phyloP scores from a whole-genome alignment of 2,888 invertebrate species.

The Caenorhabditis uteleia region DNA sequence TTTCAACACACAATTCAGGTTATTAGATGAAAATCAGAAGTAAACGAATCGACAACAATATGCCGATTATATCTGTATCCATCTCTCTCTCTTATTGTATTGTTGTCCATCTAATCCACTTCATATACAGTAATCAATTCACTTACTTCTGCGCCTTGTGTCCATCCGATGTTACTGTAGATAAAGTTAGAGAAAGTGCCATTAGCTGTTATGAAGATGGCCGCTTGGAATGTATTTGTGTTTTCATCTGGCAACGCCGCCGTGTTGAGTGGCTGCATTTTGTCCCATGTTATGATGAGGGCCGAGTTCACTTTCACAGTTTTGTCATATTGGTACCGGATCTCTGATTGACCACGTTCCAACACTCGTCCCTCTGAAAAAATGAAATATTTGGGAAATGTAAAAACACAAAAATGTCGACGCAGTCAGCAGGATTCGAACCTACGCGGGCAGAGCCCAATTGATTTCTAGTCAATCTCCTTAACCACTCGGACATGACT shows the following conservation, averaged over 20 bases:
- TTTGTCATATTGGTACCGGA: constrained; percentile 69
- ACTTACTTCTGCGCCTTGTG: constrained; percentile 67
- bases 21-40: constrained; percentile 26
- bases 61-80: constrained; percentile 23
- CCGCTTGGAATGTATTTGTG: constrained; percentile 69
- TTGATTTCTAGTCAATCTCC: constrained; percentile 69
- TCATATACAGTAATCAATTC: too few species aligned
- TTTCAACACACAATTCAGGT: constrained; percentile 32
- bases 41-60: not conserved
- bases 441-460: constrained; percentile 69
- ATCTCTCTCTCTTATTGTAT: constrained; percentile 17
- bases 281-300: constrained; percentile 67
- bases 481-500: constrained; percentile 68
- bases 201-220: constrained; percentile 66
- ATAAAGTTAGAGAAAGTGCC: constrained; percentile 69
- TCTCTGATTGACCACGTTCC: constrained; percentile 68
- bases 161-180: constrained; percentile 69
- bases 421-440: constrained; percentile 69
- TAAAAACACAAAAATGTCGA: not conserved
- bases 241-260: constrained; percentile 63
- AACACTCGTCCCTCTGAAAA: constrained; percentile 62
- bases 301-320: constrained; percentile 59
- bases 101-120: too few species aligned
- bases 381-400: not conserved
- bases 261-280: constrained; percentile 67